Percentiles rank a stretch among this genome's conserved stretches.
Conservation (phyloP, 2,888 invertebrate species). For the Tetranychus piercei region DNA sequence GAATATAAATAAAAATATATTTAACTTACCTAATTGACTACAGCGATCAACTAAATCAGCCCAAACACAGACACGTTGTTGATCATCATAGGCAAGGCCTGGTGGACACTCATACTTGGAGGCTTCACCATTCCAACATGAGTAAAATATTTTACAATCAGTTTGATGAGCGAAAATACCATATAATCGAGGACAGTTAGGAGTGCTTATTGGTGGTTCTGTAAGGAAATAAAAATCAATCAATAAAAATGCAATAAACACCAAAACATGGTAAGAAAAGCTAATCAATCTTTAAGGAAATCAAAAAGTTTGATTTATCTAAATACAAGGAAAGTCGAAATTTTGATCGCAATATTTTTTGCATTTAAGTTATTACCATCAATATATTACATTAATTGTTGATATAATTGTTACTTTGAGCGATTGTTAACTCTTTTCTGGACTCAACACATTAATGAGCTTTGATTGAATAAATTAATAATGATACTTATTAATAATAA, state of each 20-base stretch:
- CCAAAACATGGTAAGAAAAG: neutral
- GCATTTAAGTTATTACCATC: too few relatives aligned
- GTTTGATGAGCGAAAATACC: conserved; percentile 74
- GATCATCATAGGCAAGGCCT: conserved; percentile 65
- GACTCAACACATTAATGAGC: too few relatives aligned
- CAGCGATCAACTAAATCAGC: conserved; percentile 84
- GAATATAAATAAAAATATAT: neutral
- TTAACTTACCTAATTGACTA: conserved; percentile 55
- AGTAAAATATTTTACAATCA: conserved; percentile 85
- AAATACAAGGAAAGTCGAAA: neutral
- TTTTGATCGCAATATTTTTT: too few relatives aligned
- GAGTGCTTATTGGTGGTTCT: conserved; percentile 66
- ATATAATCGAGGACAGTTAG: conserved; percentile 67
- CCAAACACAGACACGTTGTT: conserved; percentile 81
- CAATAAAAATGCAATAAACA: neutral
- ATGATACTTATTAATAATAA: too few relatives aligned
- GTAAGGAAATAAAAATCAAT: conserved; percentile 25
- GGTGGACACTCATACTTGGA: conserved; percentile 85
- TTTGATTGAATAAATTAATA: too few relatives aligned
- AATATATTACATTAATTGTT: too few relatives aligned
- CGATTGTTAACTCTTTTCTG: too few relatives aligned
- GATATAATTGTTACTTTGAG: too few relatives aligned
- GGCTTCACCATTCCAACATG: conserved; percentile 87
- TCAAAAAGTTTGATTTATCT: neutral
- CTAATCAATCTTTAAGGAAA: neutral